A percentile compares a stretch with the other conserved stretches of the same genome.
Evolutionary conservation across 2,888 invertebrate genomes (phyloP).

Genomic region (Heliothis peltigera): DNA sequence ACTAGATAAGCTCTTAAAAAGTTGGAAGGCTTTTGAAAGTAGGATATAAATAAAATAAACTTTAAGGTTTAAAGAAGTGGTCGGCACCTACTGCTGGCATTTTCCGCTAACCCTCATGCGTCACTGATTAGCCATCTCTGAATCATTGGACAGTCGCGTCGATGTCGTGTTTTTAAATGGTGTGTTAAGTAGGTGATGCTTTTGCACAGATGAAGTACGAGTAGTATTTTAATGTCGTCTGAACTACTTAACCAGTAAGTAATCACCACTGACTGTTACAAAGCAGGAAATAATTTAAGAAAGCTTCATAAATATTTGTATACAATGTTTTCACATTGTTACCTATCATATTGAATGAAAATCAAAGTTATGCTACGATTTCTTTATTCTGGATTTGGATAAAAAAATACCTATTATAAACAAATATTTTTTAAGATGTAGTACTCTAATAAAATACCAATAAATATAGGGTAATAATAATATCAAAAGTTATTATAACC

Average conservation of each 20-base stretch:
- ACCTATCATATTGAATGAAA: no score
- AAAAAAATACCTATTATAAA: no score
- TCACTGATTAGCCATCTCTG: slow-evolving; percentile 39
- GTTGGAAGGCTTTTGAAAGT: background rate
- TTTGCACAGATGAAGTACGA: background rate
- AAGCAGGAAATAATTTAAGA: no score
- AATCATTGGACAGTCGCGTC: slow-evolving; percentile 30
- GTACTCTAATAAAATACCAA: no score
- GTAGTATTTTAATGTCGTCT: background rate
- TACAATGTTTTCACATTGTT: no score
- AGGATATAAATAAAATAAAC: background rate
- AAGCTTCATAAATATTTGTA: no score
- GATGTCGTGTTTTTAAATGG: background rate
- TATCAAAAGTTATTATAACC: background rate
- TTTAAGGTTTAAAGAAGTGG: background rate
- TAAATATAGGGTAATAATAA: background rate
- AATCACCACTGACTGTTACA: no score
- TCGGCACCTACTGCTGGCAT: slow-evolving; percentile 7
- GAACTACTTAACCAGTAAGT: background rate
- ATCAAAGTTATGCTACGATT: no score
- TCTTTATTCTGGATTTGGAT: no score
- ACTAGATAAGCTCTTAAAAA: no score
- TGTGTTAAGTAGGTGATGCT: background rate
- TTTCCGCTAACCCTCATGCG: slow-evolving; percentile 29
- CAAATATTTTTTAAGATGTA: no score